Percentiles rank a stretch among this genome's conserved stretches.
Conservation (phyloP, 2,888 invertebrate species). For the Meteorus cinctellus region DNA sequence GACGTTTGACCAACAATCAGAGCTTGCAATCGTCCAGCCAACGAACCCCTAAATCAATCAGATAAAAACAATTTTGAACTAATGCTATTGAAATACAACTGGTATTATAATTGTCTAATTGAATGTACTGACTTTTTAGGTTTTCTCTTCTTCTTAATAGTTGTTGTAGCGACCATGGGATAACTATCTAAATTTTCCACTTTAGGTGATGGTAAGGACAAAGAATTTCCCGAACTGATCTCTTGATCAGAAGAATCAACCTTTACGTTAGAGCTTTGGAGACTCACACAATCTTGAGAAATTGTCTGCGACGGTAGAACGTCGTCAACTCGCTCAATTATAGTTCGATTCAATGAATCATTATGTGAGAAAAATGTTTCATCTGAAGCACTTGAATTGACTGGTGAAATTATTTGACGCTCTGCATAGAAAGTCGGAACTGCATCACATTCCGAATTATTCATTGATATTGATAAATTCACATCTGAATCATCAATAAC, state of each 20-base stretch:
- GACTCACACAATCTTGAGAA: constrained; percentile 51
- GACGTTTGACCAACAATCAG: constrained; percentile 58
- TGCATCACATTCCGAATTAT: constrained; percentile 18
- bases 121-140: constrained; percentile 54
- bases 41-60: constrained; percentile 59
- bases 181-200: neutral
- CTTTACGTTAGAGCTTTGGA: constrained; percentile 18
- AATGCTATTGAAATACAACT: constrained; percentile 26
- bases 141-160: constrained; percentile 53
- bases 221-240: constrained; percentile 48
- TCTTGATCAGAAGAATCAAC: constrained; percentile 32
- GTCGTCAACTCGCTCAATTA: neutral
- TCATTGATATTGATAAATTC: neutral
- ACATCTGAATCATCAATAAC: constrained; percentile 49
- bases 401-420: neutral
- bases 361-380: constrained; percentile 44
- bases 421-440: neutral
- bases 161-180: constrained; percentile 35
- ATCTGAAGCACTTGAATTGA: constrained; percentile 37
- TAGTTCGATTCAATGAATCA: constrained; percentile 16
- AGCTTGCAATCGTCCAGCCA: constrained; percentile 58
- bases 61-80: constrained; percentile 32
- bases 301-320: constrained; percentile 47
- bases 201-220: constrained; percentile 32
- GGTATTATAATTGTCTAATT: constrained; percentile 31